Evolutionary conservation across 1,140 invertebrate genomes (phyloP), one percentile per base, ranked within the genome.

Genomic region (Drosophila rhopaloa): DNA sequence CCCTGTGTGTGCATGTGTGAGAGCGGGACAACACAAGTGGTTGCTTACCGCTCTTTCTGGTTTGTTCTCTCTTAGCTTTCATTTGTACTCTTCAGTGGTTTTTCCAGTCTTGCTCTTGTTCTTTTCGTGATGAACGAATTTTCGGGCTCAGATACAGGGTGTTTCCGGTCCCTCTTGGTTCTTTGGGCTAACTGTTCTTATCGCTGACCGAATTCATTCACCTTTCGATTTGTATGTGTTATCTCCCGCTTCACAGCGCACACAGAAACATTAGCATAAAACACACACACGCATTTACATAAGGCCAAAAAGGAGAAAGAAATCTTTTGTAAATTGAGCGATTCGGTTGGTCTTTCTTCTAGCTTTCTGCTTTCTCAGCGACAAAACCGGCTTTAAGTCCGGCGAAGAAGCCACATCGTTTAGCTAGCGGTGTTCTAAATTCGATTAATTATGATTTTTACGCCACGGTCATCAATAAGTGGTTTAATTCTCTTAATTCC

Each of bases 351-450:
- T 16, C 29, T 56, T 43, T 51, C n/a, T 71, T 57, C 60, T 35
- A 29, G 55, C 60, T 63, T 63, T 63, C 57, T 44, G 76, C 77
- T 80, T 80, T 80, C 78, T 79, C 48, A 55, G 44, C 59, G 43
- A 68, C 56, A 57, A 78, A 35, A 83, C 81, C 76, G 81, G 76
- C 71, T 75, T 35, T 32, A 37, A 38, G 55, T 40, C 46, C 47
- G 40, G 58, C 19, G 48, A 62, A 73, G 70, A 41, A 75, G 59
- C 62, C 54, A 72, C 59, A 62, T 60, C 59, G 66, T 71, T 81
- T 77, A 78, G 78, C 57, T 88, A 79, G 79, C 82, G 71, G 79
- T 86, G 79, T 83, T 86, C 83, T 83, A 79, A 79, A 76, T 86
- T 85, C 83, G 71, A 86, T 86, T 79, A 86, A 88, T 86, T 88